Base-by-base conservation (phyloP, 2,113 vertebrate genomes). In the Periophthalmus modestus region DNA sequence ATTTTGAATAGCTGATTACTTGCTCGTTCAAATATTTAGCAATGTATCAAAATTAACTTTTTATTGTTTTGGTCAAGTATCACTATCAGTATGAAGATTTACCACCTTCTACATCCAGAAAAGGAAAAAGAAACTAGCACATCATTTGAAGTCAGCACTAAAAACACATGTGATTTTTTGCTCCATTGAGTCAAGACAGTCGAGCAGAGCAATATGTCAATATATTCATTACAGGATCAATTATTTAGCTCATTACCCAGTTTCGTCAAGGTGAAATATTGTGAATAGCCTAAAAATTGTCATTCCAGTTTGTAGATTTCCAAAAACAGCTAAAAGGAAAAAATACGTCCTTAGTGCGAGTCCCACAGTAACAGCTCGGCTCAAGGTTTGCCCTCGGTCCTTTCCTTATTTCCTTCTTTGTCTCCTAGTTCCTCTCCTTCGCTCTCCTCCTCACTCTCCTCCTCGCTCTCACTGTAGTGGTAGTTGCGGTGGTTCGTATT, bases 401-500 rank as follows among this genome's bases (percentile, higher is more conserved):
- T 74, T 77, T 66, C 72, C 1, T 92, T 87, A 0, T 88, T 80
- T 3, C 80, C 82, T 77, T 66, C 72, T 0, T 92, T 87, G 0
- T 88, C 81, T 2, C 79, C 82, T 4, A 48, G 47, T 7, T 55
- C 52, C 7, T 0, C 52, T 7, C 28, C 28, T 28, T 81, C 79
- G 18, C 89, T 81, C 7, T 86, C 46, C 3, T 80, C 79, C 13
- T 93, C 86, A 59, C 92, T 85, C 0, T 91, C 91, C 1, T 95
- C 94, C 11, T 95, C 95, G 19, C 95, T 96, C 69, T 96, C 95
- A 0, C 90, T 94, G 82, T 95, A 96, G 33, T 92, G 88, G 70
- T 93, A 95, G 61, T 94, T 94, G 13, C 87, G 80, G 28, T 94
- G 94, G 82, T 97, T 97, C 34, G 95, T 96, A 90, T 97, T 97